Base-by-base conservation (phyloP, 2,888 invertebrate genomes). In the Gastracanthus pulcherrimus region DNA sequence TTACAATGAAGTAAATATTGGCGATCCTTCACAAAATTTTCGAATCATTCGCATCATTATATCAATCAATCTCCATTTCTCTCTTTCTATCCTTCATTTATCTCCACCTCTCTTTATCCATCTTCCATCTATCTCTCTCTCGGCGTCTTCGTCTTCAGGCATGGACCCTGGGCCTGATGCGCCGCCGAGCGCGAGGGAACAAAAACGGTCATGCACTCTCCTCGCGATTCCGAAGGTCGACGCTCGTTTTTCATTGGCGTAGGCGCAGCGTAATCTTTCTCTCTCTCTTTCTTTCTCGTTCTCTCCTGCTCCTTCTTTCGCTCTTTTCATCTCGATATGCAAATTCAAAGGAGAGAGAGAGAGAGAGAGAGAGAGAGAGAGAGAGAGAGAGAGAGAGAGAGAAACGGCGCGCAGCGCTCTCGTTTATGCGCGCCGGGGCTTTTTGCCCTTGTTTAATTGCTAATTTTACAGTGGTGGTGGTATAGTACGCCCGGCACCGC, bases 121-220 rank as follows among this genome's bases (percentile, higher is more conserved):
- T 69, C 69, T 64, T 16, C 29, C 55, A n/a, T 51, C 23, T 31
- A 3, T 41, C 62, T 71, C 72, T 72, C 64, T 79, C 84, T 76
- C 72, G 60, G 66, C 80, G 79, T 60, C 60, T 70, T 81, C 72
- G 67, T 60, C n/a, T n/a, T n/a, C n/a, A n/a, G n/a, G n/a, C n/a
- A n/a, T n/a, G 31, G 58, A 38, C 69, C 80, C 79, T 58, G 84
- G 82, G 81, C 5, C 26, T n/a, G n/a, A n/a, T n/a, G n/a, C n/a
- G n/a, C 5, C 45, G 45, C 45, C 45, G 45, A 11, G 38, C 38
- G 38, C 38, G 45, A 45, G 34, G 81, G 88, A 86, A 87, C 87
- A 89, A 90, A 89, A 90, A 90, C 89, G 87, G 87, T 86, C 88
- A 86, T 88, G 86, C 88, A 87, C 86, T 88, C 62, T n/a, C 64